These are phyloP conservation scores for Volucella zonaria DNA, from an alignment of 2,888 invertebrate genomes.

Conservation along the genomic window DNA sequence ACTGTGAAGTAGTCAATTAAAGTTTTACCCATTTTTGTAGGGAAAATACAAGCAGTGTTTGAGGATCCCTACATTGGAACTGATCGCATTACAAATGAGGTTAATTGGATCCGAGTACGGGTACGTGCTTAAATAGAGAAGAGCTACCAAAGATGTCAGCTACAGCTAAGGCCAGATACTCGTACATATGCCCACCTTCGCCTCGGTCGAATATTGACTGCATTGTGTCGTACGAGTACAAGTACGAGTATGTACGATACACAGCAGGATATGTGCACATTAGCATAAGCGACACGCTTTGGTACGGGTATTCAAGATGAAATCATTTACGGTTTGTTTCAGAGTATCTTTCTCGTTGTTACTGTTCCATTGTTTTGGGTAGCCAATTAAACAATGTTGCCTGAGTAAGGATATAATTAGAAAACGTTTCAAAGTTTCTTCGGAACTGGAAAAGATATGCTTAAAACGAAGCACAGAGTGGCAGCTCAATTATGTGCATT, in stretches of 20 bases:
- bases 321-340: conserved; percentile 58
- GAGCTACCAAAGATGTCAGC: conserved; percentile 20
- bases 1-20: conserved; percentile 70
- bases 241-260: not conserved
- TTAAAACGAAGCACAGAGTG: conserved; percentile 50
- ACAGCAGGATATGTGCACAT: conserved; percentile 45
- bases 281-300: conserved; percentile 61
- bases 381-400: conserved; percentile 60
- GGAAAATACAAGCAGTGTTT: conserved; percentile 68
- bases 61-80: conserved; percentile 56
- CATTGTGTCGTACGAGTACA: conserved; percentile 1
- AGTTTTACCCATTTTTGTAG: conserved; percentile 61
- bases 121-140: conserved; percentile 24
- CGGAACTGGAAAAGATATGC: not conserved
- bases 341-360: conserved; percentile 28
- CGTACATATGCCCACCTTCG: not conserved
- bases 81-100: conserved; percentile 68
- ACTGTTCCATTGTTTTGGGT: conserved; percentile 54
- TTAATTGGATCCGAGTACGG: conserved; percentile 57
- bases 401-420: conserved; percentile 56
- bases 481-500: conserved; percentile 71
- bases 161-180: no score
- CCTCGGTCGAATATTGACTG: conserved; percentile 35
- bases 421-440: conserved; percentile 55
- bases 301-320: conserved; percentile 44